Conservation (phyloP, 2,888 invertebrate genomes). For the Drosophila algonquin region DNA sequence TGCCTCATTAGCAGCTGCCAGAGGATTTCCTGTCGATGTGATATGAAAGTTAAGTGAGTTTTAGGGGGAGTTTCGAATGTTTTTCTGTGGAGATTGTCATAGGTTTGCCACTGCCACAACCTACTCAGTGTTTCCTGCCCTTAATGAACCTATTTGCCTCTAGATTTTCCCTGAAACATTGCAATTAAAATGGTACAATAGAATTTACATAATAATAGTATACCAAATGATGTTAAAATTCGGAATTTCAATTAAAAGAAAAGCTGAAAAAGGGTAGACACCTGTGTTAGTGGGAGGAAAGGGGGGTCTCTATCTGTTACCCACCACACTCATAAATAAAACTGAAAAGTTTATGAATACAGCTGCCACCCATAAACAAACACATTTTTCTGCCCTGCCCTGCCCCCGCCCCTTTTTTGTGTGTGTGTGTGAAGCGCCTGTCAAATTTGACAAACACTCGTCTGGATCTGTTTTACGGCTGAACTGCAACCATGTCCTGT, state of each 20-base stretch:
- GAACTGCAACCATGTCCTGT: constrained; percentile 48
- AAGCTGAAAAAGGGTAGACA: not conserved
- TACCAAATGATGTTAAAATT: not conserved
- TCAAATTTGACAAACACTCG: constrained; percentile 57
- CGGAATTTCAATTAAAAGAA: not conserved
- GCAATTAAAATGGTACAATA: not conserved
- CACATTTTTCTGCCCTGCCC: constrained; percentile 2
- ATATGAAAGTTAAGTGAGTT: not conserved
- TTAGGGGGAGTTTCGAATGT: not conserved
- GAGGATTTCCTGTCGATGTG: not conserved
- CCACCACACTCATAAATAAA: constrained; percentile 39
- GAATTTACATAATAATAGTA: not conserved
- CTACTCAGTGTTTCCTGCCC: not conserved
- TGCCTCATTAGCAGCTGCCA: not conserved
- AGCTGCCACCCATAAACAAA: constrained; percentile 28
- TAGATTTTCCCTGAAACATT: not conserved
- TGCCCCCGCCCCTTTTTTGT: not conserved
- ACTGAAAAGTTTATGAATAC: constrained; percentile 38
- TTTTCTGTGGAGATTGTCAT: not conserved
- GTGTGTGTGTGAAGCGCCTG: constrained; percentile 33
- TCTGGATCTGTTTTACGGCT: constrained; percentile 35
- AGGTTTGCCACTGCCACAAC: not conserved
- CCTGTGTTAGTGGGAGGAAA: not conserved
- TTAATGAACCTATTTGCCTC: not conserved
- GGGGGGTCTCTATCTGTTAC: not conserved